phyloP scores from a whole-genome alignment of 2,113 vertebrate genomes.

The Spizaetus ornatus region DNA sequence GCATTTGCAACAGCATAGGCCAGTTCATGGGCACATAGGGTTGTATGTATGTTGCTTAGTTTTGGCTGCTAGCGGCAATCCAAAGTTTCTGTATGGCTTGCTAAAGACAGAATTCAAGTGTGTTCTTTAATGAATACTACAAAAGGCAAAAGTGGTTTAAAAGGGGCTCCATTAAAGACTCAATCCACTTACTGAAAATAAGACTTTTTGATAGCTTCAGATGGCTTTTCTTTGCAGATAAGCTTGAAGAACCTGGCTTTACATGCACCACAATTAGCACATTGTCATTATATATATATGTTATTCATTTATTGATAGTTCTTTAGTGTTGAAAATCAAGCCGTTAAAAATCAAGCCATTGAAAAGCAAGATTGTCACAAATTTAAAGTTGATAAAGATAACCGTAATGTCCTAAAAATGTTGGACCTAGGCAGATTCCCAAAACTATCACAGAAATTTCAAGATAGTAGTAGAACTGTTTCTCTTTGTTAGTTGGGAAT shows the following conservation, averaged over 20 bases:
- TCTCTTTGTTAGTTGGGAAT: not conserved
- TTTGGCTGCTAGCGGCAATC: not conserved
- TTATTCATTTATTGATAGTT: not conserved
- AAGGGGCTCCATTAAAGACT: not conserved
- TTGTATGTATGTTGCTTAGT: not conserved
- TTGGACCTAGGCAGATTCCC: not conserved
- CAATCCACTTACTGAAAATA: not conserved
- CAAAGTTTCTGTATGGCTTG: not conserved
- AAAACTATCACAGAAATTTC: not conserved
- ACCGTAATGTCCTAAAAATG: not conserved
- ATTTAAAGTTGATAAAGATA: not conserved
- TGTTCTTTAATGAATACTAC: not conserved
- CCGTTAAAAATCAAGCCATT: not conserved
- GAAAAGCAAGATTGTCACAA: not conserved
- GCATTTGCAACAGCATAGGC: not conserved
- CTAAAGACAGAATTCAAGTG: not conserved
- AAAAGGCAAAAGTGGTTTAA: not conserved
- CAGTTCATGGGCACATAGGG: not conserved
- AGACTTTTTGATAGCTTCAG: not conserved
- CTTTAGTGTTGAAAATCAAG: constrained; percentile 8
- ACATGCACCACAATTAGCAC: not conserved
- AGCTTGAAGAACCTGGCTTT: not conserved
- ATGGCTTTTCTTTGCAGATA: not conserved
- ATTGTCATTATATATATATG: not conserved
- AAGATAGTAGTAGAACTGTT: not conserved